Base-by-base conservation (phyloP, 2,113 vertebrate species). In the Phalacrocorax aristotelis region DNA sequence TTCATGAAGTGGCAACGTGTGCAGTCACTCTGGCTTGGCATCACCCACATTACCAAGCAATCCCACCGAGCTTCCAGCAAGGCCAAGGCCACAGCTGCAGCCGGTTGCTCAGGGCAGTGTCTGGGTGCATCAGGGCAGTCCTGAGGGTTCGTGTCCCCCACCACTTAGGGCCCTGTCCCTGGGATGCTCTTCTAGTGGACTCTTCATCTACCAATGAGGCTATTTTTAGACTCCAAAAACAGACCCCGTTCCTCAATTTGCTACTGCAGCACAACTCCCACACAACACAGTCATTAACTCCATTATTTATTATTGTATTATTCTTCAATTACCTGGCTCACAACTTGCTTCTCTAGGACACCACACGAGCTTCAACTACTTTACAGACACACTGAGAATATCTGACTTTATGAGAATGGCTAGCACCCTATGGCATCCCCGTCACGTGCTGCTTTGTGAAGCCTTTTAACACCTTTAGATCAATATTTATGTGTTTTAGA, bases 151-250 rank as follows among this genome's bases (percentile, higher is more conserved):
- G 54, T n/a, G 65, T n/a, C 9, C n/a, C 18, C 38, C 58, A 4
- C 5, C 0, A 0, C 26, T 3, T 4, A 38, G 10, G 15, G 13
- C 9, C 5, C 30, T 8, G 26, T n/a, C 74, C 21, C 75, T 15
- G 61, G 13, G 27, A 51, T 60, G 52, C 29, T 64, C 25, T 55
- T 65, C 40, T 58, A 29, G 15, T 8, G 17, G 5, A 46, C 32
- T 32, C 27, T 9, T 14, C 61, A 48, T n/a, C 54, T 26, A 44
- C 8, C 30, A 10, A 0, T 0, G 1, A 20, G 32, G 32, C 3
- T 51, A 11, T 36, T 84, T 90, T 51, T 7, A 69, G 32, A 20
- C 11, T 55, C 23, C 46, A 46, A 29, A 38, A 72, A 32, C 19
- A 66, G 27, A 7, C 9, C 9, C 34, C 4, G 0, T 26, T 54